Evolutionary conservation across 2,888 invertebrate genomes (phyloP).

Genomic region (Heteropelma amictum): DNA sequence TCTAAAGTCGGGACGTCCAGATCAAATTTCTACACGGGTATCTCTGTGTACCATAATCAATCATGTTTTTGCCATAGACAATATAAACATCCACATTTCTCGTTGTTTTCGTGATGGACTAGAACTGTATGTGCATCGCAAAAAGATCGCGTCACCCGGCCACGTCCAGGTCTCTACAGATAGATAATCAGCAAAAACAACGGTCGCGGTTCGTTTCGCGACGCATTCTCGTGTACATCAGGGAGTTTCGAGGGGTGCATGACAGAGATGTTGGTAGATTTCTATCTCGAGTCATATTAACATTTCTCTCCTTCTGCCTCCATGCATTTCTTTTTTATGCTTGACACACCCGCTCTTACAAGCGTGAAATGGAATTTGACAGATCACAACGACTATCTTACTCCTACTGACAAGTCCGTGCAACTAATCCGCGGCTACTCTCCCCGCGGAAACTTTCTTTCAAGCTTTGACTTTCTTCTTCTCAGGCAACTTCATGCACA

Average conservation of each 20-base stretch:
- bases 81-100: too few relatives aligned
- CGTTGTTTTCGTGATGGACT: too few relatives aligned
- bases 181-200: constrained; percentile 40
- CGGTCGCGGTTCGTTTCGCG: constrained; percentile 6
- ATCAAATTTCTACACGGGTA: too few relatives aligned
- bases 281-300: constrained; percentile 59
- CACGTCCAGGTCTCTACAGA: neutral
- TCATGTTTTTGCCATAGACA: too few relatives aligned
- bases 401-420: constrained; percentile 46
- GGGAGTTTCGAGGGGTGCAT: constrained; percentile 28
- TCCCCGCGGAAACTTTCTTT: constrained; percentile 35
- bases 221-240: constrained; percentile 18
- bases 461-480: constrained; percentile 38
- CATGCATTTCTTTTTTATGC: neutral
- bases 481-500: constrained; percentile 20
- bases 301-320: constrained; percentile 54
- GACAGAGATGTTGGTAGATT: constrained; percentile 61
- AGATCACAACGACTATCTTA: constrained; percentile 69
- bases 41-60: too few relatives aligned
- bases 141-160: neutral
- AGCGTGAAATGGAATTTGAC: constrained; percentile 78
- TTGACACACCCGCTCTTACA: constrained; percentile 65
- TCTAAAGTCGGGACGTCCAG: too few relatives aligned
- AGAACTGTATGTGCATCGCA: neutral
- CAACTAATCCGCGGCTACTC: constrained; percentile 44